These are phyloP conservation scores for Albula goreensis DNA, from an alignment of 2,113 vertebrate species.

Conservation along the genomic window DNA sequence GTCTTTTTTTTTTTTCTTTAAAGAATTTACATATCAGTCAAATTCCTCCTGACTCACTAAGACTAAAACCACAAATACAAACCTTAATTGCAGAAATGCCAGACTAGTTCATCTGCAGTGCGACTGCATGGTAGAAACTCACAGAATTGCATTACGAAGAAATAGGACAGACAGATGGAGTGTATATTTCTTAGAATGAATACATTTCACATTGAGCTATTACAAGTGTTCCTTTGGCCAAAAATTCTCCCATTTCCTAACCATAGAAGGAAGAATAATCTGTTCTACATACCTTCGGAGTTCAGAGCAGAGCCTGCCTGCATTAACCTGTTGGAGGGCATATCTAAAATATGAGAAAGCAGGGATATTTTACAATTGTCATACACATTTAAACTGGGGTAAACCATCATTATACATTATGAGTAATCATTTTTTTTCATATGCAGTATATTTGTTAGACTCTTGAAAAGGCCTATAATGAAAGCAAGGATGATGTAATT, in stretches of 20 bases:
- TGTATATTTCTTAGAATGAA: slow-evolving; percentile 11
- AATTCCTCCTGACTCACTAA: not conserved
- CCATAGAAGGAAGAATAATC: slow-evolving; percentile 22
- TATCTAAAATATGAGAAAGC: not conserved
- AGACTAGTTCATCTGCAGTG: not conserved
- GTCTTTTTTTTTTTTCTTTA: not conserved
- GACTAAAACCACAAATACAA: not conserved
- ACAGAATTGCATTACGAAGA: not conserved
- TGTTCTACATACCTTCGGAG: not conserved
- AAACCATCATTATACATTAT: not conserved
- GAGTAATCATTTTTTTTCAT: not conserved
- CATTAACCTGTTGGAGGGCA: not conserved
- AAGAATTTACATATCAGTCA: not conserved
- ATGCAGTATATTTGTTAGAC: not conserved
- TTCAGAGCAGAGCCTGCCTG: not conserved
- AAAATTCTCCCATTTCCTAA: slow-evolving; percentile 19
- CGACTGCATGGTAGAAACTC: not conserved
- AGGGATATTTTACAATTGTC: slow-evolving; percentile 18
- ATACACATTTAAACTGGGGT: not conserved
- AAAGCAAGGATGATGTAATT: not conserved
- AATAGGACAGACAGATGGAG: slow-evolving; percentile 22
- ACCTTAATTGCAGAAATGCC: not conserved
- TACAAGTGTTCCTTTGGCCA: slow-evolving; percentile 27
- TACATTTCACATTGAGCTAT: slow-evolving; percentile 29
- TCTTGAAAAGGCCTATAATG: not conserved